Conservation (phyloP, 1,140 invertebrate species). For the Solen grandis region DNA sequence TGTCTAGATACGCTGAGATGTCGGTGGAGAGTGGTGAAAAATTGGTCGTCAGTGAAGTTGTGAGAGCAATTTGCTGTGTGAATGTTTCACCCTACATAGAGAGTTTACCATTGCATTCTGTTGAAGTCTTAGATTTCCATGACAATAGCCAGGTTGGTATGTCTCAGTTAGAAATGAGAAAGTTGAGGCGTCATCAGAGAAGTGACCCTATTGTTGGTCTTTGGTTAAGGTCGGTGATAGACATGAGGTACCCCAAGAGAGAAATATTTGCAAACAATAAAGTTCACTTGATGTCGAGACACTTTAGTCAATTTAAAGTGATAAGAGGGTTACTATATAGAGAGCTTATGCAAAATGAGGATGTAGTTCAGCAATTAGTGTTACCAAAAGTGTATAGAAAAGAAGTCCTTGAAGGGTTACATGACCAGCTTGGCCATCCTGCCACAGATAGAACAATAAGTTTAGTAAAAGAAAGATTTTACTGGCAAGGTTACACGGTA, state of each 20-base stretch:
- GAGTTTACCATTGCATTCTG: no score
- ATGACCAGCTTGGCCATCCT: background rate
- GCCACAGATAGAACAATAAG: background rate
- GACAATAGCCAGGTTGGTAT: no score
- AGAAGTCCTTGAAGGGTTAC: background rate
- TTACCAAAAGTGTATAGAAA: background rate
- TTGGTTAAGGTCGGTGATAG: conserved; percentile 13
- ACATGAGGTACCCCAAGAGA: background rate
- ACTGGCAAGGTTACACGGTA: background rate
- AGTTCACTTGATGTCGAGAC: no score
- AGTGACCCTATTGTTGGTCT: background rate
- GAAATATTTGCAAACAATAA: background rate
- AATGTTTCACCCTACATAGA: no score
- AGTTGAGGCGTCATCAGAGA: conserved; percentile 13
- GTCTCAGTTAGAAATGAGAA: no score
- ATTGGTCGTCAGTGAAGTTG: background rate
- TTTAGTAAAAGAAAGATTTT: background rate
- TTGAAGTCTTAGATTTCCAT: no score
- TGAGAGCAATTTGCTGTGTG: no score
- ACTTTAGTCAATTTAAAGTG: conserved; percentile 1
- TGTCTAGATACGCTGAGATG: conserved; percentile 1
- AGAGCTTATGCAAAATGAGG: background rate
- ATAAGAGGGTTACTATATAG: no score
- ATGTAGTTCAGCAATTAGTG: background rate
- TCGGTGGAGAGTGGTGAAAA: background rate